Evolutionary conservation across 1,140 invertebrate species (phyloP), one percentile per base, ranked within the genome.

Genomic region (Chironomus tepperi): DNA sequence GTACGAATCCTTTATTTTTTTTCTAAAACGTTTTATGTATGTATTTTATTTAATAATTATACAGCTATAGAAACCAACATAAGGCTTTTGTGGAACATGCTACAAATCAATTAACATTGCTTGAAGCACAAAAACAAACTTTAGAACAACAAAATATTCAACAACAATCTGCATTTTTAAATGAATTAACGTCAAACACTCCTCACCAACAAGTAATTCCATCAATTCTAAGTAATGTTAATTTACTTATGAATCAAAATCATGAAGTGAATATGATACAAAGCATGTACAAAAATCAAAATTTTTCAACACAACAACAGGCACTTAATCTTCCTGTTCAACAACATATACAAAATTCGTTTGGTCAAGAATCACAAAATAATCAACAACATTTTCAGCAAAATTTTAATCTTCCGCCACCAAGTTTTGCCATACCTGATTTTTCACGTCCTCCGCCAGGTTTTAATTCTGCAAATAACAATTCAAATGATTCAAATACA

Each of bases 31-130:
- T 42, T 24, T 65, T 73, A 8, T 18, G 19, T 18, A 42, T 57
- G 9, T 21, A 67, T 34, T 57, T 64, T 74, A 64, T 43, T 65
- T 70, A 16, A n/a, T 75, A 8, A 47, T 67, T 57, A 19, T 84
- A 74, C 79, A 86, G 89, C 78, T 93, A 93, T 80, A 93, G 97
- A 84, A 90, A 92, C 64, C 96, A 98, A 79, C 96, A 99, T 85
- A 92, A 97, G 83, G 93, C 96, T 6, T 99, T 97, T 83, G 91
- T 96, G 7, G 88, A 90, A 70, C 97, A 99, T 83, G 91, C 95
- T 9, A 87, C 92, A 79, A 90, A 94, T 80, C 92, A 95, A 81
- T 92, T 97, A 78, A 91, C 95, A 80, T 90, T 87, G 79, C 84
- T 93, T 73, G 91, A 94, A 78, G 89, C 92, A 81, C 91, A 93